Percentiles rank a stretch among this genome's conserved stretches.
Conservation (phyloP, 2,888 invertebrate genomes). For the Petrolisthes manimaculis region DNA sequence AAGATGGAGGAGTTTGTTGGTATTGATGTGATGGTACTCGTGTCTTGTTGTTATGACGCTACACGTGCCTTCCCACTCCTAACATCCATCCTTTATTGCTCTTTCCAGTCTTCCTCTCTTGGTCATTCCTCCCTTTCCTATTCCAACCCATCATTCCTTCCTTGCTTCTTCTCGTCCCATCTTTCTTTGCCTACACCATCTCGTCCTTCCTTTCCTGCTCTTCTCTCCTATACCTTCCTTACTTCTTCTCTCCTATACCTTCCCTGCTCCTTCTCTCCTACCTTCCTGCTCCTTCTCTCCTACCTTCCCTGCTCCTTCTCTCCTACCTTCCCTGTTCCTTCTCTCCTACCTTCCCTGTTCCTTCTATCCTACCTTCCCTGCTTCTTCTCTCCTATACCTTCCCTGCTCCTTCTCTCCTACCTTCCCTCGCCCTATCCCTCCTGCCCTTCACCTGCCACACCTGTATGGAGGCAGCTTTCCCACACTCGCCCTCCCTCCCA, state of each 20-base stretch:
- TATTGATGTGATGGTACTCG: too few relatives aligned
- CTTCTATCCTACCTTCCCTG: neutral
- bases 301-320: neutral
- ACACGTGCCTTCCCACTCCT: too few relatives aligned
- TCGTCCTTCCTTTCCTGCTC: neutral
- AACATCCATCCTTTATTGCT: too few relatives aligned
- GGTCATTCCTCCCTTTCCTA: too few relatives aligned
- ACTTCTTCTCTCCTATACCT: neutral
- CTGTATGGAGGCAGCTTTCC: constrained; percentile 8
- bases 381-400: neutral
- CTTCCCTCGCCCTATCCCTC: neutral
- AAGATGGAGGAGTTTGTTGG: too few relatives aligned
- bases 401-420: neutral
- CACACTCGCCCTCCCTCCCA: constrained; percentile 9
- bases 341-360: neutral
- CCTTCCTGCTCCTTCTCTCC: constrained; percentile 18
- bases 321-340: neutral
- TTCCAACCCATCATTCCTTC: too few relatives aligned
- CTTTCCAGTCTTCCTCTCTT: too few relatives aligned
- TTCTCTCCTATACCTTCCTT: neutral
- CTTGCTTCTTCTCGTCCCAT: too few relatives aligned
- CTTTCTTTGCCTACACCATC: too few relatives aligned
- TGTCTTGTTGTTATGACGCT: too few relatives aligned
- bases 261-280: neutral
- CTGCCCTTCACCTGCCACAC: neutral